These are phyloP conservation scores for Lepidocyrtinus sp. DNA, from an alignment of 2,888 invertebrate species.

Conservation along the genomic window DNA sequence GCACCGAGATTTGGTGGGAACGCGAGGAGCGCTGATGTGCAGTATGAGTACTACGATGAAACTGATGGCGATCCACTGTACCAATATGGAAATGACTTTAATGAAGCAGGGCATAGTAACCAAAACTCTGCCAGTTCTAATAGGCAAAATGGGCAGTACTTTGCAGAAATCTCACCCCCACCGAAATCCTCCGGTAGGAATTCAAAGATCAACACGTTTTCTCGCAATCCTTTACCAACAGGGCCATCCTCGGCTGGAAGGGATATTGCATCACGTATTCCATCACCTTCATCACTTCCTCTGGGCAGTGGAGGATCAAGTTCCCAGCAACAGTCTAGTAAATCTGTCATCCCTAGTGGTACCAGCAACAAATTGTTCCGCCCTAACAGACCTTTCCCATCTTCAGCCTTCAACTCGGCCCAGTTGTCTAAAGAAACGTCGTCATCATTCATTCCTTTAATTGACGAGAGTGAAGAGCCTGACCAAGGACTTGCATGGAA, in stretches of 20 bases:
- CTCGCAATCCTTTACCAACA: neutral
- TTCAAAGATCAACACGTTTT: neutral
- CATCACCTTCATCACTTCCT: neutral
- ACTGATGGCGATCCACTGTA: slow-evolving; percentile 63
- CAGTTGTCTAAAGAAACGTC: slow-evolving; percentile 47
- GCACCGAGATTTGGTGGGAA: slow-evolving; percentile 6
- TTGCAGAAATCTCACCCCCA: slow-evolving; percentile 31
- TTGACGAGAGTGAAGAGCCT: slow-evolving; percentile 62
- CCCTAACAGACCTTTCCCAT: slow-evolving; percentile 30
- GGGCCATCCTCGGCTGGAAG: neutral
- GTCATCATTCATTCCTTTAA: slow-evolving; percentile 64
- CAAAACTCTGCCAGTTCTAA: neutral
- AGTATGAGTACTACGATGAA: slow-evolving; percentile 69
- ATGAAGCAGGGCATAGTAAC: slow-evolving; percentile 29
- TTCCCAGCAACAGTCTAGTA: slow-evolving; percentile 11
- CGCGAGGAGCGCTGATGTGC: slow-evolving; percentile 55
- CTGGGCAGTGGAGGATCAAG: slow-evolving; percentile 26
- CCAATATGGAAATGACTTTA: slow-evolving; percentile 64
- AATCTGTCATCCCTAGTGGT: slow-evolving; percentile 37
- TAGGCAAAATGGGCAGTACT: slow-evolving; percentile 38
- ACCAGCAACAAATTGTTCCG: slow-evolving; percentile 42
- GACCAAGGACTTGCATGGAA: slow-evolving; percentile 58
- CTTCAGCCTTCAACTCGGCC: slow-evolving; percentile 24
- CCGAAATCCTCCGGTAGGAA: slow-evolving; percentile 22
- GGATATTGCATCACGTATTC: neutral